Percentiles rank a stretch among this genome's conserved stretches.
These are phyloP conservation scores for Apodemus sylvaticus DNA, from an alignment of 2,113 vertebrate genomes.

Conservation along the genomic window DNA sequence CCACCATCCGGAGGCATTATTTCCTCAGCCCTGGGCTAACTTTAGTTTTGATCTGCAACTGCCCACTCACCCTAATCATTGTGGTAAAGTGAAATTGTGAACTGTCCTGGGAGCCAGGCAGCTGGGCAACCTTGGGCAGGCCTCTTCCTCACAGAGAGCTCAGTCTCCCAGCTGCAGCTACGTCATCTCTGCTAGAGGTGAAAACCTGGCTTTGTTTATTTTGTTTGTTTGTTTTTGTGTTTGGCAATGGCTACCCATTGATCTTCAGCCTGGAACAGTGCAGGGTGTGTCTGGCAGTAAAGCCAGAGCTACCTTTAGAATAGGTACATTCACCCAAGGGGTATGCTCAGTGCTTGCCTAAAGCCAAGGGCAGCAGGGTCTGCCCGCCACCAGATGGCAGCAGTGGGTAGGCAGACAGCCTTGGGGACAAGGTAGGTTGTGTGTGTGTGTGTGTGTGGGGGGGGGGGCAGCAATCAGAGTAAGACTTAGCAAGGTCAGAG, in stretches of 20 bases:
- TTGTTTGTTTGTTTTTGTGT: constrained; percentile 5
- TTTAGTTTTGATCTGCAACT: constrained; percentile 45
- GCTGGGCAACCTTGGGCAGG: constrained; percentile 39
- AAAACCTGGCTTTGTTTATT: not conserved
- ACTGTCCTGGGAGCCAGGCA: not conserved
- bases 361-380: not conserved
- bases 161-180: constrained; percentile 5
- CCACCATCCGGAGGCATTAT: not conserved
- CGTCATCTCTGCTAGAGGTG: constrained; percentile 38
- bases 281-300: not conserved
- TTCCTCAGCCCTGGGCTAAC: not conserved
- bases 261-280: constrained; percentile 44
- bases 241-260: constrained; percentile 37
- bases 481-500: constrained; percentile 59
- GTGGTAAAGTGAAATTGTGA: not conserved
- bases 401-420: constrained; percentile 39
- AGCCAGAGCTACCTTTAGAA: constrained; percentile 26
- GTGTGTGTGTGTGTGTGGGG: too few relatives aligned
- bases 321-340: not conserved
- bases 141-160: constrained; percentile 31
- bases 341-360: not conserved
- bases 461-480: not conserved
- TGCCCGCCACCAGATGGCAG: constrained; percentile 75
- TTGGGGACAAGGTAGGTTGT: not conserved
- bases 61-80: not conserved